Evolutionary conservation across 2,888 invertebrate genomes (phyloP), one percentile per base, ranked within the genome.

Genomic region (Norana najaformis): DNA sequence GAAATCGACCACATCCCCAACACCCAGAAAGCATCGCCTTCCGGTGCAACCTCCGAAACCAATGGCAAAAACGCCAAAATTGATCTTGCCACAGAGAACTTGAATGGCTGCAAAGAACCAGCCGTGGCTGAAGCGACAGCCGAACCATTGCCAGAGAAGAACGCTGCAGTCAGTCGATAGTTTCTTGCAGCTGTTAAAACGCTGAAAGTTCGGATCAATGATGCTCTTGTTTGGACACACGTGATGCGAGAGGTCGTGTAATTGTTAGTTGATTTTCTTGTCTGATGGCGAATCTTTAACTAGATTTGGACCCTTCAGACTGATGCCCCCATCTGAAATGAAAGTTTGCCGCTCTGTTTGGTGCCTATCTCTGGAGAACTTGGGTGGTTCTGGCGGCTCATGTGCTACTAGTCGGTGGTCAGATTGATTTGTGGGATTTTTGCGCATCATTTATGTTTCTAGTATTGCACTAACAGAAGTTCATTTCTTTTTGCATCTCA

Each of bases 51-150:
- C 69, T n/a, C 69, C 13, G 69, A 69, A 69, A 69, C 69, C n/a
- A 69, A 69, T 16, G 69, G 69, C 69, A 69, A 69, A 30, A 69
- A 8, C 69, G 30, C 69, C 5, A n/a, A 69, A n/a, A n/a, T 69
- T 69, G 69, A 69, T 69, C 69, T 69, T 30, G 69, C 69, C 69
- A 69, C 69, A 69, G 69, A 69, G 69, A 69, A 69, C 69, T 69
- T 69, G 69, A 69, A 69, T n/a, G 69, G 69, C n/a, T 69, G 69
- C 69, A 69, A 69, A n/a, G 69, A 69, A 30, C n/a, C 69, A n/a
- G 69, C n/a, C 69, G n/a, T n/a, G 69, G n/a, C 69, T 8, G 69
- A 69, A 30, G 69, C n/a, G 1, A 30, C 69, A 16, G 69, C 69
- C n/a, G 69, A 69, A n/a, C n/a, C 69, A n/a, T 69, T n/a, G 13